Evolutionary conservation across 2,797 vertebrate genomes (phyloP).

Genomic region (Channa striata): DNA sequence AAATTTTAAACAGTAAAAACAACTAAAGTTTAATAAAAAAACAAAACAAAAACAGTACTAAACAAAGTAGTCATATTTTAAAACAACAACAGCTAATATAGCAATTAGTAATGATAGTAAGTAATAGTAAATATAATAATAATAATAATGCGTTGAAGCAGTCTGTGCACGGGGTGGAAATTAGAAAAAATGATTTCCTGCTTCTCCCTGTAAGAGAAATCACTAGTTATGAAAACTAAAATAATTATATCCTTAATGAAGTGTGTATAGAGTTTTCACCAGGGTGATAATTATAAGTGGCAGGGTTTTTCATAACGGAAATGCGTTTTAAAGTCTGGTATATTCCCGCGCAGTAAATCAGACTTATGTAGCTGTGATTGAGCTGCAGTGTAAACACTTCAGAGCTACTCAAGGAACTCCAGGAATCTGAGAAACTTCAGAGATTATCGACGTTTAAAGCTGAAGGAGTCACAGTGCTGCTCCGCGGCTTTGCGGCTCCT

Average conservation of each 20-base stretch:
- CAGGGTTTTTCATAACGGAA: slow-evolving; percentile 7
- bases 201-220: background rate
- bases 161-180: background rate
- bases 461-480: slow-evolving; percentile 48
- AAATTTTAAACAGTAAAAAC: background rate
- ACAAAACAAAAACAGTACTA: too few relatives aligned
- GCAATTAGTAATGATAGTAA: background rate
- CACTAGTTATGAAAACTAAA: background rate
- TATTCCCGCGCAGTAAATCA: slow-evolving; percentile 38
- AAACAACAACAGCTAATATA: background rate
- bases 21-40: too few relatives aligned
- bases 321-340: background rate
- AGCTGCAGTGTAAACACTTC: slow-evolving; percentile 48
- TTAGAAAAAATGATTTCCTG: background rate
- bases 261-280: background rate
- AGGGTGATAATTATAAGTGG: slow-evolving; percentile 7
- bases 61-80: too few relatives aligned
- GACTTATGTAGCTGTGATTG: background rate
- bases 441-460: slow-evolving; percentile 70
- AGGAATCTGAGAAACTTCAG: slow-evolving; percentile 72
- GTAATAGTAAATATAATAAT: background rate
- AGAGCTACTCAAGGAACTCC: slow-evolving; percentile 56
- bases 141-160: background rate
- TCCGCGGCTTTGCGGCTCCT: slow-evolving; percentile 70
- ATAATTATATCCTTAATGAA: background rate